These are phyloP conservation scores for Grallaria varia DNA, from an alignment of 2,113 vertebrate genomes.

Conservation along the genomic window DNA sequence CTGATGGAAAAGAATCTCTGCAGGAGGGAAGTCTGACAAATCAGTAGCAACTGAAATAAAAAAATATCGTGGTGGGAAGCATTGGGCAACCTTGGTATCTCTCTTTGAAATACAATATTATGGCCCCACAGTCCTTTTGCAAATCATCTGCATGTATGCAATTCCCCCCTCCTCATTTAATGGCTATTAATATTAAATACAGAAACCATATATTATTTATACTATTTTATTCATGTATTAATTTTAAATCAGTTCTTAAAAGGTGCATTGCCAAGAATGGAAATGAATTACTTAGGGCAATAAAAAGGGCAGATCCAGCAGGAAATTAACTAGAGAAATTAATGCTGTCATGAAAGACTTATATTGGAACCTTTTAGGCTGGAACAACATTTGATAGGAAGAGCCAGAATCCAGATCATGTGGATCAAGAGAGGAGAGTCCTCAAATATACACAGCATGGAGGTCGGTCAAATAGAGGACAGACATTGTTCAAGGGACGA, in stretches of 20 bases:
- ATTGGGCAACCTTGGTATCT: background rate
- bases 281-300: constrained; percentile 53
- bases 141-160: constrained; percentile 24
- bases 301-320: constrained; percentile 6
- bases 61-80: background rate
- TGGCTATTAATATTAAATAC: constrained; percentile 67
- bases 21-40: background rate
- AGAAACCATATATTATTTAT: constrained; percentile 64
- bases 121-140: background rate
- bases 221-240: constrained; percentile 61
- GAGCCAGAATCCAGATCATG: background rate
- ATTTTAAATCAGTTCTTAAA: constrained; percentile 61
- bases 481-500: background rate
- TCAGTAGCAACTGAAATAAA: background rate
- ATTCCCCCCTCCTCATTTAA: constrained; percentile 34
- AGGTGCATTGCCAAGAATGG: background rate
- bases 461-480: background rate
- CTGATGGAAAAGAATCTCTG: background rate
- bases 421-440: background rate
- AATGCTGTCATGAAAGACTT: background rate
- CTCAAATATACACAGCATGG: background rate
- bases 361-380: constrained; percentile 1
- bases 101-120: background rate
- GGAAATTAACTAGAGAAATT: constrained; percentile 29
- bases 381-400: background rate